Percentiles rank a stretch among this genome's conserved stretches.
These are phyloP conservation scores for Aphidius ervi DNA, from an alignment of 1,140 invertebrate species.

Conservation along the genomic window DNA sequence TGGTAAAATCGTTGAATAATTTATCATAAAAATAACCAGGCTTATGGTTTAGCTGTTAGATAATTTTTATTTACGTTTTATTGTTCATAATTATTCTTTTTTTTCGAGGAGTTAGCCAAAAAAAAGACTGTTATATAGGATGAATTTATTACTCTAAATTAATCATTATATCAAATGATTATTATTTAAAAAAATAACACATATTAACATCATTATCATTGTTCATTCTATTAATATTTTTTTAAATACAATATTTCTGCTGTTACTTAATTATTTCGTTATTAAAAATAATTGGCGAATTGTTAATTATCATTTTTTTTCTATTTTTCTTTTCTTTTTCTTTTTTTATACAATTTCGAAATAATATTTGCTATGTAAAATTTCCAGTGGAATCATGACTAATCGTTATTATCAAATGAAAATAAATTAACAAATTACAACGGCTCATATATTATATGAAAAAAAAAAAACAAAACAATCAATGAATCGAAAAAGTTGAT, in stretches of 20 bases:
- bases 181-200: slow-evolving; percentile 36
- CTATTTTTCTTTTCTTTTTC: slow-evolving; percentile 15
- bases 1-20: slow-evolving; percentile 10
- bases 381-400: background rate
- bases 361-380: background rate
- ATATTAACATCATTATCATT: slow-evolving; percentile 20
- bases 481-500: no score
- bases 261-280: background rate
- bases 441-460: no score
- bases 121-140: slow-evolving; percentile 48
- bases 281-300: slow-evolving; percentile 23
- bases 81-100: slow-evolving; percentile 37
- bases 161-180: slow-evolving; percentile 27
- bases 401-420: no score
- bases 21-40: background rate
- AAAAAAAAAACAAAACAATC: no score
- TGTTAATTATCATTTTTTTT: slow-evolving; percentile 24
- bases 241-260: slow-evolving; percentile 23
- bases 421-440: no score
- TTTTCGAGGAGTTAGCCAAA: slow-evolving; percentile 48
- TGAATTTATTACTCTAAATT: slow-evolving; percentile 39
- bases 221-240: slow-evolving; percentile 33
- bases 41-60: no score
- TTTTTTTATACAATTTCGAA: slow-evolving; percentile 4
- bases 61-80: no score